Conservation (phyloP, 1,140 invertebrate genomes). For the Saccostrea echinata region DNA sequence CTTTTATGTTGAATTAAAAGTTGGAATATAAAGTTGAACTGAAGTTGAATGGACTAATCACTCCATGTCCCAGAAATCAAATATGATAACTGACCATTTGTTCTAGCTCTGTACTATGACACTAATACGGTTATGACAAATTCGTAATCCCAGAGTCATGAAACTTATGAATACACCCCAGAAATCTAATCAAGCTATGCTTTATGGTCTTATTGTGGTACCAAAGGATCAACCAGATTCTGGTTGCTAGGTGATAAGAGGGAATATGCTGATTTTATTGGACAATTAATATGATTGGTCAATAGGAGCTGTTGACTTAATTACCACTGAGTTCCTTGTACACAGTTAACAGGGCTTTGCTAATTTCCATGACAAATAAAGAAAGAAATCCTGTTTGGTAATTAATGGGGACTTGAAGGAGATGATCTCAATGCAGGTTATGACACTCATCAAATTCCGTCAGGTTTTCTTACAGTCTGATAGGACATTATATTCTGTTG, state of each 20-base stretch:
- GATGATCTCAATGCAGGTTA: neutral
- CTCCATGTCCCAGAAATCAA: too few relatives aligned
- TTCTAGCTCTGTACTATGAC: neutral
- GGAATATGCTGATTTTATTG: constrained; percentile 13
- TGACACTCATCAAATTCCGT: too few relatives aligned
- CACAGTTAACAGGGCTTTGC: neutral
- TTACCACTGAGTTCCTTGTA: constrained; percentile 12
- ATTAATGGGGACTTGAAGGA: neutral
- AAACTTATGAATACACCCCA: constrained; percentile 31
- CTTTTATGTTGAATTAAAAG: too few relatives aligned
- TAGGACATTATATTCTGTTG: too few relatives aligned
- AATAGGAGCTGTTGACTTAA: constrained; percentile 17
- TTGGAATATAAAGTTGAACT: too few relatives aligned
- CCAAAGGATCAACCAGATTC: constrained; percentile 1
- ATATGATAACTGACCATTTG: too few relatives aligned
- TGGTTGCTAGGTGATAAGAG: constrained; percentile 16
- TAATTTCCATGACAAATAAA: constrained; percentile 27
- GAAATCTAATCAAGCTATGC: neutral
- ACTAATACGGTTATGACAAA: neutral
- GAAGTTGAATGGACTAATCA: too few relatives aligned
- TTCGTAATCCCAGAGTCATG: neutral
- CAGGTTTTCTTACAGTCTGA: too few relatives aligned
- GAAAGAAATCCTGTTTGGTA: neutral
- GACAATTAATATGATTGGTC: constrained; percentile 34
- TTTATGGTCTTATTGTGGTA: neutral